Evolutionary conservation across 2,113 vertebrate genomes (phyloP).

Genomic region (Numenius arquata): DNA sequence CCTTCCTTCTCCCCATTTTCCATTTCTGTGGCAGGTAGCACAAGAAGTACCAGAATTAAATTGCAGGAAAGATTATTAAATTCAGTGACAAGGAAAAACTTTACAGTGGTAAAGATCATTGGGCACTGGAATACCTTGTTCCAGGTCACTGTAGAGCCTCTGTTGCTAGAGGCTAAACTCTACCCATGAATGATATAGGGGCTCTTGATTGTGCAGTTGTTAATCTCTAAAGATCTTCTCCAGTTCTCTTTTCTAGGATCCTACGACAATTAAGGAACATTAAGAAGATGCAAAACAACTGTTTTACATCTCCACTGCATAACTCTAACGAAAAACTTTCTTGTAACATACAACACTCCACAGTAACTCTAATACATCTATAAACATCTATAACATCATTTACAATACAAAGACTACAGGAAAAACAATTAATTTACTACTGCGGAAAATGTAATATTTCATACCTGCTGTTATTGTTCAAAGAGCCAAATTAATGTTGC

Average conservation of each 20-base stretch:
- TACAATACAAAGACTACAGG: not conserved
- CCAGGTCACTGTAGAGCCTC: not conserved
- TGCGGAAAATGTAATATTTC: not conserved
- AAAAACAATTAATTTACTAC: not conserved
- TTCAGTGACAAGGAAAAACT: not conserved
- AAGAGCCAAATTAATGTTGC: not conserved
- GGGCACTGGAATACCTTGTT: not conserved
- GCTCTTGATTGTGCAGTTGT: not conserved
- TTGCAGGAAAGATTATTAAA: not conserved
- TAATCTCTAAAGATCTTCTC: not conserved
- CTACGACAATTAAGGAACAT: not conserved
- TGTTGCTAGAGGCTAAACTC: not conserved
- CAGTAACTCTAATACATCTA: not conserved
- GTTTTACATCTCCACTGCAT: not conserved
- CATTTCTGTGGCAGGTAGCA: not conserved
- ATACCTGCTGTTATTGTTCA: not conserved
- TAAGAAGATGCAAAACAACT: not conserved
- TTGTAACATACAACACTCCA: not conserved
- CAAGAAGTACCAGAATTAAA: not conserved
- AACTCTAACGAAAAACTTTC: not conserved
- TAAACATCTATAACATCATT: not conserved
- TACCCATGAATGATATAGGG: not conserved
- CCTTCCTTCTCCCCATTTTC: not conserved
- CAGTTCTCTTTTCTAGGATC: not conserved
- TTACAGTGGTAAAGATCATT: not conserved